Conservation (phyloP, 2,888 invertebrate genomes). For the Stenodera caucasica region DNA sequence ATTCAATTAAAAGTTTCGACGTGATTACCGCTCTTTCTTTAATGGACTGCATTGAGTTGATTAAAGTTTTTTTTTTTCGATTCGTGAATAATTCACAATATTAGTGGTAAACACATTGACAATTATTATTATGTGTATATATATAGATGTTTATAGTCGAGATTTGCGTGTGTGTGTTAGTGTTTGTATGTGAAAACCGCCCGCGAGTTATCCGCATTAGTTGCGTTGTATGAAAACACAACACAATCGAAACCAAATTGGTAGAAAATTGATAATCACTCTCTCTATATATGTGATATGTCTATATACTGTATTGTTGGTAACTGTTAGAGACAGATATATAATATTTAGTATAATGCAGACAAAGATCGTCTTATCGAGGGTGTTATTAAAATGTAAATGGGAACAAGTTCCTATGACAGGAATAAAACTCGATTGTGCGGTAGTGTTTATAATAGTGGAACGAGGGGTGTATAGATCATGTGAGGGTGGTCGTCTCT, state of each 20-base stretch:
- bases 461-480: constrained; percentile 22
- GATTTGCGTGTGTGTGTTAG: not conserved
- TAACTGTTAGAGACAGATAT: constrained; percentile 32
- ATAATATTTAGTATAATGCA: constrained; percentile 24
- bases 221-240: constrained; percentile 49
- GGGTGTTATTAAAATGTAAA: constrained; percentile 55
- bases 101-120: too few species aligned
- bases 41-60: not conserved
- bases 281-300: constrained; percentile 43
- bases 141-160: too few species aligned
- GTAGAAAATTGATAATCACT: constrained; percentile 58
- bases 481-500: constrained; percentile 4
- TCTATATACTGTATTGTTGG: constrained; percentile 30
- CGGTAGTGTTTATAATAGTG: constrained; percentile 39
- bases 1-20: constrained; percentile 1
- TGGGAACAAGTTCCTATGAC: constrained; percentile 44
- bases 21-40: not conserved
- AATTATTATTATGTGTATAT: too few species aligned
- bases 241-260: constrained; percentile 57
- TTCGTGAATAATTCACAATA: too few species aligned
- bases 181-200: constrained; percentile 26
- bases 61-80: too few species aligned
- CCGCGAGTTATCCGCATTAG: constrained; percentile 45
- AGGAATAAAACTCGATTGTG: constrained; percentile 54
- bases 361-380: constrained; percentile 40